Evolutionary conservation across 2,888 invertebrate genomes (phyloP).

Genomic region (Ichneumoninae sp.): DNA sequence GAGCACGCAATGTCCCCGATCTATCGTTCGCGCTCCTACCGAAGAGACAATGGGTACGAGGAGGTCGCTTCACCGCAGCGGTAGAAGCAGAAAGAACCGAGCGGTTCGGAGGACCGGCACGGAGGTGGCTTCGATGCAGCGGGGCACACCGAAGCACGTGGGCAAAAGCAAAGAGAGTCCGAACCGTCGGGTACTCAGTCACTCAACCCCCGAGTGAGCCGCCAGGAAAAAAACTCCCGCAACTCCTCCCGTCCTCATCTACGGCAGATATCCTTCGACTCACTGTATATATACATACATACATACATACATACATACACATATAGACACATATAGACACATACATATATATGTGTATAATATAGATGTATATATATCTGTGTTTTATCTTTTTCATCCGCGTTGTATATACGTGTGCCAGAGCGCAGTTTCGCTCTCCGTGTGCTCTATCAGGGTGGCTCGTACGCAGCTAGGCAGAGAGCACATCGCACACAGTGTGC

Average conservation of each 20-base stretch:
- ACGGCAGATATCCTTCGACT: constrained; percentile 81
- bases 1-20: constrained; percentile 35
- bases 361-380: background rate
- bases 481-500: constrained; percentile 65
- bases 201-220: constrained; percentile 75
- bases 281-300: constrained; percentile 42
- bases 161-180: constrained; percentile 66
- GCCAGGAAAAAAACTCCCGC: constrained; percentile 59
- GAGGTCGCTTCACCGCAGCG: constrained; percentile 36
- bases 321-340: background rate
- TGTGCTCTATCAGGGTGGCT: constrained; percentile 47
- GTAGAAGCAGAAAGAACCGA: background rate
- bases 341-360: constrained; percentile 8
- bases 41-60: constrained; percentile 48
- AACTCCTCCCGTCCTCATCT: constrained; percentile 73
- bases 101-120: background rate
- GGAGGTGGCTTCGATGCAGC: constrained; percentile 59
- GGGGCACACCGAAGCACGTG: constrained; percentile 45
- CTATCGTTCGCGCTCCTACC: constrained; percentile 17
- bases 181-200: constrained; percentile 71
- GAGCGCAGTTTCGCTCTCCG: constrained; percentile 52
- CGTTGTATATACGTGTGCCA: constrained; percentile 27
- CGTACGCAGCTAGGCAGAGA: constrained; percentile 47
- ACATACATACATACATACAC: constrained; percentile 5
- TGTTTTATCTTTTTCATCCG: constrained; percentile 52